Base-by-base conservation (phyloP, 2,797 vertebrate species). In the Phylloscopus collybita region DNA sequence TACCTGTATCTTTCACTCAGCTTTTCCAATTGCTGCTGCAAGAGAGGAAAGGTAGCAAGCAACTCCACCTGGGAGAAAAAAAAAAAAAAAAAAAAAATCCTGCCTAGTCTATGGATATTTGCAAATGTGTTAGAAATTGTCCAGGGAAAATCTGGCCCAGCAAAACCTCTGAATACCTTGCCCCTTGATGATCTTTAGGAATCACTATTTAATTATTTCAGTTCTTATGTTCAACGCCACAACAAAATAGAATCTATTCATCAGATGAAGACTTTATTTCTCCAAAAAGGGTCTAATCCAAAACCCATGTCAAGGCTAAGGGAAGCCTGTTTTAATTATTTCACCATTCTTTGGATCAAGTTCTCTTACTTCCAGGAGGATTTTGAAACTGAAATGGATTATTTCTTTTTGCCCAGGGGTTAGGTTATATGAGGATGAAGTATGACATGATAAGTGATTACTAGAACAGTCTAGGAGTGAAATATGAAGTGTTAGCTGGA, bases 401-500 rank as follows among this genome's bases (percentile, higher is more conserved):
- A 85, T 87, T 89, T 91, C n/a, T 86, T 66, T 95, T 91, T 93
- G 76, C 57, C 56, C 22, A 67, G 50, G 73, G 54, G 72, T 86
- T 90, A 86, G 42, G 36, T 86, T 86, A 90, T 30, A 26, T 45
- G 70, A 92, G 61, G 34, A 83, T 91, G 85, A 90, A 90, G 26
- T 45, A 57, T 4, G 22, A 42, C 49, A 70, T 66, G 67, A 45
- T 64, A 92, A 91, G 32, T 81, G 89, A 93, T 93, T 93, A 78
- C 64, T 74, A 78, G 45, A 92, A 47, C 3, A 45, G 69, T 34
- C 42, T 62, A 65, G 19, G 73, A 94, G 30, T 78, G 80, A 95
- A 92, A 94, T 61, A 86, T 49, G 57, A 71, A 92, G 69, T 71
- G 57, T 66, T 91, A 95, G 50, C 65, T 92, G 85, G 69, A 94